phyloP scores from a whole-genome alignment of 2,888 invertebrate species.

The Entomobrya multifasciata region DNA sequence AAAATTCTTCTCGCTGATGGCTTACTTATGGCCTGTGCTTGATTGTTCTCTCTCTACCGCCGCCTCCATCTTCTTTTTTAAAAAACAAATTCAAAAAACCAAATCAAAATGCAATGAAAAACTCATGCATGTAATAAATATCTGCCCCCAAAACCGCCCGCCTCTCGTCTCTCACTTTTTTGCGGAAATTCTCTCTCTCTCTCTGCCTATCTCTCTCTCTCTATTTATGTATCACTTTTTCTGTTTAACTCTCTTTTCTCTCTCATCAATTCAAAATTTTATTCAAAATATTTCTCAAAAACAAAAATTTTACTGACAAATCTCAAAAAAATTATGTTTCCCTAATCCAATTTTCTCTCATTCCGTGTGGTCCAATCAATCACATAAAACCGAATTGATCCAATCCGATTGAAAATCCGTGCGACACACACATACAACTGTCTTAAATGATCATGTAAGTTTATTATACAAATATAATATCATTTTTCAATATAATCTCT shows the following conservation, averaged over 20 bases:
- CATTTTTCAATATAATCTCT: conserved; percentile 37
- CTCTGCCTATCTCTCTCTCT: conserved; percentile 64
- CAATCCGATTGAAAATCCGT: conserved; percentile 72
- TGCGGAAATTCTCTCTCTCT: conserved; percentile 69
- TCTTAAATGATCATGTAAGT: conserved; percentile 72
- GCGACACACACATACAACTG: conserved; percentile 64
- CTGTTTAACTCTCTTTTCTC: conserved; percentile 62
- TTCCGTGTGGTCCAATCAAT: conserved; percentile 61
- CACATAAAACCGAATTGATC: conserved; percentile 68
- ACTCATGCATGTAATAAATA: conserved; percentile 77
- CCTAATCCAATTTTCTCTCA: conserved; percentile 40
- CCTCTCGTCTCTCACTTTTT: conserved; percentile 69
- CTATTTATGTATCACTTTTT: conserved; percentile 47
- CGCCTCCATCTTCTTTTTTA: conserved; percentile 75
- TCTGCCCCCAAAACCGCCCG: conserved; percentile 74
- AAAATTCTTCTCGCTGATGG: conserved; percentile 79
- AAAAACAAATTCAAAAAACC: conserved; percentile 2
- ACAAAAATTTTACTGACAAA: conserved; percentile 71
- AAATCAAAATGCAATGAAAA: conserved; percentile 60
- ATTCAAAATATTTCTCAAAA: conserved; percentile 39
- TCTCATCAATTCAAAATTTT: not conserved
- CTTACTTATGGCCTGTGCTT: conserved; percentile 80
- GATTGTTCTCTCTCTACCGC: conserved; percentile 79
- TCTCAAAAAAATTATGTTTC: too few species aligned
- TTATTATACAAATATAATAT: too few species aligned